Evolutionary conservation across 2,888 invertebrate genomes (phyloP), one percentile per base, ranked within the genome.

Genomic region (Clivina fossor): DNA sequence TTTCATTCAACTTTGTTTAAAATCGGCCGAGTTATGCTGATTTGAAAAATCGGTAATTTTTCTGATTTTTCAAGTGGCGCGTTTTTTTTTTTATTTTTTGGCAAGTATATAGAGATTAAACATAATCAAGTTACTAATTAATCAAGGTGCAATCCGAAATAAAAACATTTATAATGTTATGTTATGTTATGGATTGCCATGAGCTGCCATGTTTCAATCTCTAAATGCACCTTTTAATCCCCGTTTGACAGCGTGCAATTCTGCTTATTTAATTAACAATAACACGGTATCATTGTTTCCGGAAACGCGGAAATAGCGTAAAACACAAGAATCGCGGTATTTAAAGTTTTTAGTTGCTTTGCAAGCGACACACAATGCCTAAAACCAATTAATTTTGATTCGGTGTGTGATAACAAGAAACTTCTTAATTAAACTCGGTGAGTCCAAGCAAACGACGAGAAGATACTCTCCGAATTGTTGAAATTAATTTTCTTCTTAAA

Each of bases 321-420:
- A 33, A 33, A 11, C 8, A 33, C 8, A 32, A 5, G 30, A 46
- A 18, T 15, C 22, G 37, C 9, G 37, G 28, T 19, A 18, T 50
- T 50, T 20, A 40, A 50, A 50, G 50, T 50, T 50, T 40, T 40
- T 50, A 41, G 32, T 33, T 47, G 32, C 47, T 20, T 9, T 8
- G 11, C 19, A 18, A n/a, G 22, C 30, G 2, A 4, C 30, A 8
- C 13, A 32, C 32, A 11, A 40, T 20, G 18, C 28, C 40, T 30
- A 40, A 50, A 30, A 24, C 30, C 43, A 53, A 53, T 53, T 53
- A 53, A 53, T 53, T 53, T 33, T 43, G 53, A 53, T 53, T 53
- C 35, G 43, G 33, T 33, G 33, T 33, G 16, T 53, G 53, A 53
- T 53, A 53, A 26, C 43, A 43, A 43, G 43, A 24, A 43, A 53